A percentile compares a stretch with the other conserved stretches of the same genome.
phyloP scores from a whole-genome alignment of 2,113 vertebrate genomes.

The Chloebia gouldiae region DNA sequence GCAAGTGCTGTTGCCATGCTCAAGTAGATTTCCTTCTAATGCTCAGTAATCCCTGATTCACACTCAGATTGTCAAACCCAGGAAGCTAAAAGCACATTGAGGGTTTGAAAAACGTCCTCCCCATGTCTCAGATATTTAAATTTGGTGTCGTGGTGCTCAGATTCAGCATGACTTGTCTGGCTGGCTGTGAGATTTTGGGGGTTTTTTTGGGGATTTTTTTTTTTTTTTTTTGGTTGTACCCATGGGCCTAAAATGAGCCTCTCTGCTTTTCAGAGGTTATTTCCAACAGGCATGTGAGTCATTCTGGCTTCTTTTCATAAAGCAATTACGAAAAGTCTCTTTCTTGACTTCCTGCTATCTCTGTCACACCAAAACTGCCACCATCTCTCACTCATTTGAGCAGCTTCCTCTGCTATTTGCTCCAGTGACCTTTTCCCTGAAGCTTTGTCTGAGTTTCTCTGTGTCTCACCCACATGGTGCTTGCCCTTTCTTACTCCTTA shows the following conservation, averaged over 20 bases:
- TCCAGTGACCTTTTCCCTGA: neutral
- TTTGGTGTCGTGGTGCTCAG: neutral
- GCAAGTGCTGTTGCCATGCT: conserved; percentile 12
- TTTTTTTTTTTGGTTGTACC: neutral
- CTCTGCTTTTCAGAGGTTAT: neutral
- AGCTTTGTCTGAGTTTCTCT: neutral
- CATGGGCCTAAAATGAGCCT: neutral
- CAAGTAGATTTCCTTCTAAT: conserved; percentile 29
- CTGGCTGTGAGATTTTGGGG: neutral
- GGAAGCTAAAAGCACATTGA: neutral
- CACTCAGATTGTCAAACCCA: neutral
- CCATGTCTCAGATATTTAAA: neutral
- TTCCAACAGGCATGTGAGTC: accelerated
- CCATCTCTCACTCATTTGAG: neutral
- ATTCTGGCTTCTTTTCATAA: neutral
- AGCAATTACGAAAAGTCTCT: neutral
- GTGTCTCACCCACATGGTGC: neutral
- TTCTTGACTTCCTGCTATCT: neutral
- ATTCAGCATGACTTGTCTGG: neutral
- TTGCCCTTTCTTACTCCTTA: neutral
- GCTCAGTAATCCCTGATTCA: conserved; percentile 20
- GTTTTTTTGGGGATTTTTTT: neutral
- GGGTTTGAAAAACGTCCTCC: neutral
- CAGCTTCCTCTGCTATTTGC: neutral
- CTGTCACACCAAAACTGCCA: accelerated